Conservation (phyloP, 2,888 invertebrate species). For the Rotaria socialis region DNA sequence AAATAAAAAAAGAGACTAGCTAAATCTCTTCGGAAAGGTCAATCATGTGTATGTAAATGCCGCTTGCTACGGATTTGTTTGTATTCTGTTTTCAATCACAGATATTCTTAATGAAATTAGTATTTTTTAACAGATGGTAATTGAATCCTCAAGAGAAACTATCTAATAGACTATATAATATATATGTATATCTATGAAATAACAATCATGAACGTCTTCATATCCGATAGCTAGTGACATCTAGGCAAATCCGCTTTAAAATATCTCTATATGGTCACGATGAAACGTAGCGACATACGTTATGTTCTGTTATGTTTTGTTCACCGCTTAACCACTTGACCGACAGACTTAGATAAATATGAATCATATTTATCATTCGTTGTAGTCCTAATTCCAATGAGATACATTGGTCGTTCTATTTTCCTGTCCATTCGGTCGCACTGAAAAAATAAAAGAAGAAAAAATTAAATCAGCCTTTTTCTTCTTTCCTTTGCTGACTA, state of each 20-base stretch:
- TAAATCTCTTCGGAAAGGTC: too few relatives aligned
- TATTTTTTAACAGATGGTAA: too few relatives aligned
- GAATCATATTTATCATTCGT: not conserved
- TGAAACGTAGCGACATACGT: not conserved
- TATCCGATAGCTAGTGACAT: constrained; percentile 8
- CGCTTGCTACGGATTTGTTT: not conserved
- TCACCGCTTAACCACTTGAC: constrained; percentile 9
- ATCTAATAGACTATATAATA: too few relatives aligned
- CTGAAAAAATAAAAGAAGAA: not conserved
- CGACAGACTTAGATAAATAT: not conserved
- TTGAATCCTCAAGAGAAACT: too few relatives aligned
- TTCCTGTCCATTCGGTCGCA: not conserved
- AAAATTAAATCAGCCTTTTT: not conserved
- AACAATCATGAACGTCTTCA: not conserved
- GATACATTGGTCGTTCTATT: not conserved
- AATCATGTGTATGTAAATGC: too few relatives aligned
- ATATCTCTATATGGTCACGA: not conserved
- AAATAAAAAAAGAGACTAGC: too few relatives aligned
- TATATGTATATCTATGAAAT: too few relatives aligned
- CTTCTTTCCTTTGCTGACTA: not conserved
- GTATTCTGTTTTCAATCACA: not conserved
- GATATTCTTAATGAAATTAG: not conserved
- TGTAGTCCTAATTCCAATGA: not conserved
- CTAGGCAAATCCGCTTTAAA: not conserved
- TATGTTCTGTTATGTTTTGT: not conserved